phyloP scores from a whole-genome alignment of 2,113 vertebrate species.

The Romanogobio albipinnatus region DNA sequence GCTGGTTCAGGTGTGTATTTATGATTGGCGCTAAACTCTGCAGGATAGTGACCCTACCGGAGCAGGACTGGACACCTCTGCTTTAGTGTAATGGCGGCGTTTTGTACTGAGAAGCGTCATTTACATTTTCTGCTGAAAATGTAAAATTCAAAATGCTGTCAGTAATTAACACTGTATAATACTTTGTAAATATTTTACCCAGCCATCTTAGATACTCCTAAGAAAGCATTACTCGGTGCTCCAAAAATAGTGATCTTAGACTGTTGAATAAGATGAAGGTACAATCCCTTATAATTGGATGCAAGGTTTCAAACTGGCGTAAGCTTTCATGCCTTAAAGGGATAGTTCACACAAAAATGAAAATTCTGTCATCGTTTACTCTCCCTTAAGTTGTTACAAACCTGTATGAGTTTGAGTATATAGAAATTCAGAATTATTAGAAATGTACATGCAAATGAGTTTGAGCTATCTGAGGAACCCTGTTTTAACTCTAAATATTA shows the following conservation, averaged over 20 bases:
- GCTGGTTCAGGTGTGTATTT: neutral
- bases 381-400: no score
- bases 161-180: neutral
- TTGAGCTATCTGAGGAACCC: neutral
- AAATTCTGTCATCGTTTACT: no score
- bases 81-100: neutral
- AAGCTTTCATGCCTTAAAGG: neutral
- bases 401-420: no score
- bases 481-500: neutral
- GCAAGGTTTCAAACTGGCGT: constrained; percentile 1
- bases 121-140: neutral
- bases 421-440: neutral
- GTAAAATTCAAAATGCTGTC: neutral
- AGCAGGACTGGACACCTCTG: neutral
- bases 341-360: no score
- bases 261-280: neutral
- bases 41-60: neutral
- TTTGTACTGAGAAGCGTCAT: neutral
- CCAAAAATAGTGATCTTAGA: neutral
- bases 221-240: neutral
- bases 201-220: neutral
- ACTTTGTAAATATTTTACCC: neutral
- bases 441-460: neutral
- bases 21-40: neutral
- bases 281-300: constrained; percentile 13